Percentiles rank a stretch among this genome's conserved stretches.
Conservation (phyloP, 1,140 invertebrate genomes). For the Hypsibius dujardini region DNA sequence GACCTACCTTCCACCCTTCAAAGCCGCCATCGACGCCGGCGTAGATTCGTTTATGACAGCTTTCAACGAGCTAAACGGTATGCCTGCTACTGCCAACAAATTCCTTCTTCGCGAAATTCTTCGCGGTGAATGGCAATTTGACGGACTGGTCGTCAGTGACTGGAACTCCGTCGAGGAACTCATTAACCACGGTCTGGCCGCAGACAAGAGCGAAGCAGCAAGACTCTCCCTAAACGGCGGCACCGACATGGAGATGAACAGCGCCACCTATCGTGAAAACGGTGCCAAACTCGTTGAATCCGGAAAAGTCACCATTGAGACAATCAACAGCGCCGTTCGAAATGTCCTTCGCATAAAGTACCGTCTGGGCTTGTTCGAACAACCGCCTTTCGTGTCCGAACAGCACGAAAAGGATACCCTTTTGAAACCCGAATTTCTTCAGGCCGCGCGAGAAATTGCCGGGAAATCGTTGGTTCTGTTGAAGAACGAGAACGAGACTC, state of each 20-base stretch:
- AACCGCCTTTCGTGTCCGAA: conserved; percentile 10
- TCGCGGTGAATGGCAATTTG: conserved; percentile 22
- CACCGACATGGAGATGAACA: conserved; percentile 18
- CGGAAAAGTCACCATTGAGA: conserved; percentile 6
- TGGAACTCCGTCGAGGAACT: conserved; percentile 19
- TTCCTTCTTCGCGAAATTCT: conserved; percentile 20
- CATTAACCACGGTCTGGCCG: neutral
- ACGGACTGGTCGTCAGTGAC: conserved; percentile 22
- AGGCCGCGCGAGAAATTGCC: conserved; percentile 20
- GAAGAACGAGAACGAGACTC: conserved; percentile 21
- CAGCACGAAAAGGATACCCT: neutral
- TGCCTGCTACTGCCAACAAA: conserved; percentile 20
- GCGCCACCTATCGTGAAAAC: neutral
- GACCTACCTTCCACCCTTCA: conserved; percentile 20
- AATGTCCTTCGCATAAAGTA: conserved; percentile 20
- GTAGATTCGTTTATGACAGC: conserved; percentile 20
- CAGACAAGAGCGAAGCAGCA: conserved; percentile 9
- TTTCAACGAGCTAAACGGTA: conserved; percentile 21
- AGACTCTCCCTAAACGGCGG: conserved; percentile 16
- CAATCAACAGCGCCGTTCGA: conserved; percentile 20
- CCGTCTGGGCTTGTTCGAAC: conserved; percentile 21
- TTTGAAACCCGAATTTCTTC: neutral
- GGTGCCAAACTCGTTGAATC: neutral
- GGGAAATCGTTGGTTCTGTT: conserved; percentile 21
- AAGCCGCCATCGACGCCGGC: conserved; percentile 22